Evolutionary conservation across 2,797 vertebrate species (phyloP), one percentile per base, ranked within the genome.

Genomic region (Gobionotothen gibberifrons): DNA sequence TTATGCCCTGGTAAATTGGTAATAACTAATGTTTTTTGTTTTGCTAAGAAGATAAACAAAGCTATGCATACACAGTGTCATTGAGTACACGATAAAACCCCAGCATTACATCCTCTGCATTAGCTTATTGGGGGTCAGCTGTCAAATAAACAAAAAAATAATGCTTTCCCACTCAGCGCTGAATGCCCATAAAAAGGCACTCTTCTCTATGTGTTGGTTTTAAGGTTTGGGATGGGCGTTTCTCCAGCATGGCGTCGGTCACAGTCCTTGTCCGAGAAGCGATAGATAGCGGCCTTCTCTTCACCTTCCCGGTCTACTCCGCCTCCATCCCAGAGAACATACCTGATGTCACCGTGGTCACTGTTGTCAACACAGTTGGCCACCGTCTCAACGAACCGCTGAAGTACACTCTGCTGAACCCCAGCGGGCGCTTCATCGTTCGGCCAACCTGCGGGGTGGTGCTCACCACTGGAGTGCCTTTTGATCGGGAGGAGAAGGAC

Each of bases 311-410:
- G 14, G 78, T 94, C 72, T 99, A 99, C 80, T 91, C 92, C 5
- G 95, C 95, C 19, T 85, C 87, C 10, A 94, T 99, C 51, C 91
- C 89, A 42, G 98, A 99, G 90, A 99, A 99, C 88, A 85, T 92
- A 36, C 91, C 94, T 0, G 94, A 98, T 57, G 87, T 94, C 56
- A 96, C 93, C 64, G 92, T 91, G 3, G 91, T 97, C 65, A 94
- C 95, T n/a, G 95, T 98, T 12, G 93, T 99, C 69, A 95, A 93
- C 81, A 93, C 96, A 3, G 26, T 96, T 0, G 97, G 98, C 42
- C 96, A 96, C 87, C 95, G 92, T 39, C 95, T 98, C 74, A 99
- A 99, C 6, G 96, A 98, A 83, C 98, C 98, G 1, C 89, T 99
- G 49, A 97, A 94, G 85, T 99, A 96, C 82, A 86, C 87, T 4